Evolutionary conservation across 2,113 vertebrate species (phyloP).

Genomic region (Sinocyclocheilus rhinocerous): DNA sequence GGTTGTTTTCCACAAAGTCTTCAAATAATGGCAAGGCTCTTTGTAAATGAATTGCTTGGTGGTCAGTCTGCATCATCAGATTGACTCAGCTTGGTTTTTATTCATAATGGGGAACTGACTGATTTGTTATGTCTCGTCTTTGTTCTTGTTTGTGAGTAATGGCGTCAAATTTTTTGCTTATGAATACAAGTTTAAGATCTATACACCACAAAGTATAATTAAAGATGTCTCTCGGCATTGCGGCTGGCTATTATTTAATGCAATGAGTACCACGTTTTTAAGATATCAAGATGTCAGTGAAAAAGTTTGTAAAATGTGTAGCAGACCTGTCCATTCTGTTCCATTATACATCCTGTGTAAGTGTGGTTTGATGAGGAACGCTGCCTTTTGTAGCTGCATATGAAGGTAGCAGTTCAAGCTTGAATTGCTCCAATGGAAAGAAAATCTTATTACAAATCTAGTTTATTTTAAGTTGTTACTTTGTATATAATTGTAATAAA

Average conservation of each 20-base stretch:
- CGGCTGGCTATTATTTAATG: background rate
- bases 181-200: background rate
- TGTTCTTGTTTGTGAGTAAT: slow-evolving; percentile 15
- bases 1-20: background rate
- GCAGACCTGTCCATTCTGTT: background rate
- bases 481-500: background rate
- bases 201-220: background rate
- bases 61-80: background rate
- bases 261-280: background rate
- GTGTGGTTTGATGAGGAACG: background rate
- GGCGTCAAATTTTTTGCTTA: background rate
- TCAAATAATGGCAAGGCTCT: slow-evolving; percentile 1
- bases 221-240: background rate
- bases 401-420: background rate
- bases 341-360: background rate
- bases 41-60: slow-evolving; percentile 20
- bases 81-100: background rate
- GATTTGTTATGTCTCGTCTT: slow-evolving; percentile 18
- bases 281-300: background rate
- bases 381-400: background rate
- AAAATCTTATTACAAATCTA: background rate
- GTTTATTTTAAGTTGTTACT: background rate
- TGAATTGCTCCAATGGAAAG: background rate
- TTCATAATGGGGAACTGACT: background rate
- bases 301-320: background rate